Base-by-base conservation (phyloP, 1,140 invertebrate genomes). In the Eubasilissa regina region DNA sequence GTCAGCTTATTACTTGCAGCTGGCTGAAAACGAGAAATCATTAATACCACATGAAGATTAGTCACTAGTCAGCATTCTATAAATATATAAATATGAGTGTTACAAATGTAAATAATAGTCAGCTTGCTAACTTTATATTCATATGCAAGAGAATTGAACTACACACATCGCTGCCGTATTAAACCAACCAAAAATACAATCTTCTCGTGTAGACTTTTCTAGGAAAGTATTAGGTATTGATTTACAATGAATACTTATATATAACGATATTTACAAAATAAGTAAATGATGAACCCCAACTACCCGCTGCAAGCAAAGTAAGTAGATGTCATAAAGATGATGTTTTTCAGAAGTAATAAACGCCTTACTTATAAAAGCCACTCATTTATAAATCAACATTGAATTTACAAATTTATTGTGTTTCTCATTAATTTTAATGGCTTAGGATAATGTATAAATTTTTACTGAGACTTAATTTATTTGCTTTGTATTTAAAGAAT, bases 1-100 rank as follows among this genome's bases (percentile, higher is more conserved):
- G 13, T 48, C 13, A 13, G 7, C 13, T 13, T 3, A 8, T 8
- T 51, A 91, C 91, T 90, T 97, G 95, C 56, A 97, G 87, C 85
- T 97, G 94, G 80, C 91, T 90, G 83, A 17, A 87, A 12, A 21
- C 4, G 55, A 19, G 9, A 17, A 17, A 19, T 35, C 12, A 25
- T 13, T 21, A 21, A 9, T 11, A 7, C 0, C 0, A 11, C 3
- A 62, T 10, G 1, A 19, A 48, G 8, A 48, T 9, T 48, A 9
- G 8, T 48, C 13, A 48, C 13, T 48, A 48, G 13, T 9, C 13
- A 48, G 47, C 7, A 9, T 48, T 48, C 8, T 48, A 9, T 7
- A 13, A 9, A 13, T 9, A 13, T 48, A 9, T 48, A 48, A 48
- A 48, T 9, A 13, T 48, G 47, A 48, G 7, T 13, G 7, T 48